Evolutionary conservation across 2,888 invertebrate genomes (phyloP).

Genomic region (Hirtodrosophila alboralis): DNA sequence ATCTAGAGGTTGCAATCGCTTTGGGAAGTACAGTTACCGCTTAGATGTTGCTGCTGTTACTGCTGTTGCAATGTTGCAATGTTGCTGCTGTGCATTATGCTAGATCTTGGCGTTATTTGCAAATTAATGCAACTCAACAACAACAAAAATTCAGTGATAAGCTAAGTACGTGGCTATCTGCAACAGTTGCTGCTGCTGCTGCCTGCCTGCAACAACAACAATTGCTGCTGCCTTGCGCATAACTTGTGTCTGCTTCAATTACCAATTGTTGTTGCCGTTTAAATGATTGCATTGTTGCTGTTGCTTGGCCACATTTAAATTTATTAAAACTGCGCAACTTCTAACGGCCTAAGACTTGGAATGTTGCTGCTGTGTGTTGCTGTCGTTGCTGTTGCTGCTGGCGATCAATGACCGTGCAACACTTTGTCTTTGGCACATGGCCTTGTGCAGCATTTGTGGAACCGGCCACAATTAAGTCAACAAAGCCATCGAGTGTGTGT

Average conservation of each 20-base stretch:
- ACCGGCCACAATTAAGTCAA: conserved; percentile 44
- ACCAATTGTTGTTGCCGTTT: conserved; percentile 76
- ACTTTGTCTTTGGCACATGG: conserved; percentile 29
- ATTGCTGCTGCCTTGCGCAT: conserved; percentile 36
- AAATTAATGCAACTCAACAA: conserved; percentile 50
- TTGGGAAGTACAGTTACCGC: conserved; percentile 45
- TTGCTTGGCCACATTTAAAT: conserved; percentile 68
- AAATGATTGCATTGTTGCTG: conserved; percentile 71
- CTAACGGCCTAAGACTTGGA: conserved; percentile 66
- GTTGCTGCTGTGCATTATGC: conserved; percentile 59
- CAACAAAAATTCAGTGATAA: conserved; percentile 52
- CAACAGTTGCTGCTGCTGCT: conserved; percentile 19
- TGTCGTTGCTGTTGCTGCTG: conserved; percentile 29
- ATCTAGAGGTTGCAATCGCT: conserved; percentile 29
- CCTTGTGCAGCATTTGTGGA: conserved; percentile 15
- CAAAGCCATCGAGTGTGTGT: conserved; percentile 3
- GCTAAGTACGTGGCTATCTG: conserved; percentile 36
- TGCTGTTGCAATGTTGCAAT: conserved; percentile 23
- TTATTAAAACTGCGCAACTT: conserved; percentile 75
- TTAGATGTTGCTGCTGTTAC: conserved; percentile 13
- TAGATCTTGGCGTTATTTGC: conserved; percentile 45
- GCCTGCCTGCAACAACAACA: conserved; percentile 23
- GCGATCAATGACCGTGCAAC: conserved; percentile 63
- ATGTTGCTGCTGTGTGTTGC: conserved; percentile 45
- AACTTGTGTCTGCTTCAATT: conserved; percentile 66